Evolutionary conservation across 2,888 invertebrate genomes (phyloP), one percentile per base, ranked within the genome.

Genomic region (Latrodectus elegans): DNA sequence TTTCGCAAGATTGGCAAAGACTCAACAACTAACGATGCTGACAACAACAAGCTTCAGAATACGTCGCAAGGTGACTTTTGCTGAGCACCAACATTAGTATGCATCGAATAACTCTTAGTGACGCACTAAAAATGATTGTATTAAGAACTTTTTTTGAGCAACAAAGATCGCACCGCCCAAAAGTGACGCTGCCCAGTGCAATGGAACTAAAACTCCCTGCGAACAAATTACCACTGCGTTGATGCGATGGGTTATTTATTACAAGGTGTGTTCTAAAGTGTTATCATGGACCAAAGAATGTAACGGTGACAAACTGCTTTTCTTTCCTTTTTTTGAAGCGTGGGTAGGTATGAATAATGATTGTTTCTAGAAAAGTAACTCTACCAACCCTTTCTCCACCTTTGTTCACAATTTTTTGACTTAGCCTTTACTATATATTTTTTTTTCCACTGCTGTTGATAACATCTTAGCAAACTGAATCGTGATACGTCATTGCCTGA

Each of bases 231-330:
- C 49, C 74, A n/a, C 38, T 17, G 60, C 73, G 15, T 73, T 73
- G 76, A 77, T 65, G 84, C 26, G 26, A 55, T 71, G 53, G 72
- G 85, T 85, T 85, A 85, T 85, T 85, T 79, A 85, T 85, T 68
- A 79, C 79, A 51, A 77, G 83, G 83, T 85, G 84, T 79, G 85
- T 70, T 77, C 72, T 15, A 65, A 65, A 84, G 75, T 71, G 38
- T 49, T 75, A 53, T 75, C 68, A 49, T 51, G 81, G n/a, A 67
- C 55, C 70, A 60, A 77, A 76, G 75, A 80, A 85, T 74, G 55
- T 85, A 85, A 85, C 85, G 85, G 85, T 79, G 85, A 79, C 85
- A 75, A 83, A 83, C 70, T 67, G 60, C 78, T 55, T 84, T 67
- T 55, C 52, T 72, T 72, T 84, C 38, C 65, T 70, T 77, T 51